Conservation (phyloP, 1,140 invertebrate genomes). For the silkworm (Bombyx mori) region DNA sequence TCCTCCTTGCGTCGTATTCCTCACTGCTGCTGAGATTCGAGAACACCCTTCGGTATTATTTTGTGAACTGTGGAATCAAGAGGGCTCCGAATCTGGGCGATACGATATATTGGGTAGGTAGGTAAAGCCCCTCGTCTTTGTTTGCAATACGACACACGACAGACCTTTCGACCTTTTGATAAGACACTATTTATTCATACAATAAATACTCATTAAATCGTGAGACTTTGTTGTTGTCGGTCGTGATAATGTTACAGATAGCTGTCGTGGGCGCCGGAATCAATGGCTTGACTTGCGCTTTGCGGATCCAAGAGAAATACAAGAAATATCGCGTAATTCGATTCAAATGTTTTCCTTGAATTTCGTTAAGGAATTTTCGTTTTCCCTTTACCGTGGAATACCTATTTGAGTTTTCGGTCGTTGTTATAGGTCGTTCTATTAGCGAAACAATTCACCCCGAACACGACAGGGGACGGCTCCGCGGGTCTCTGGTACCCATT, state of each 20-base stretch:
- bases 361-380: not conserved
- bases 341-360: not conserved
- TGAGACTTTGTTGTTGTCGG: not conserved
- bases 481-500: slow-evolving; percentile 84
- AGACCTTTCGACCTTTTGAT: too few relatives aligned
- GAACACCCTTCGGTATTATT: too few relatives aligned
- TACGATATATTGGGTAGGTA: too few relatives aligned
- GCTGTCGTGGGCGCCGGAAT: slow-evolving; percentile 54
- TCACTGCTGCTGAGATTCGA: too few relatives aligned
- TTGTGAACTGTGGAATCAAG: too few relatives aligned
- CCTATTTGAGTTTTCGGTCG: too few relatives aligned
- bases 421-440: slow-evolving; percentile 74
- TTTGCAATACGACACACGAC: too few relatives aligned
- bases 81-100: too few relatives aligned
- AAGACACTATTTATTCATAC: too few relatives aligned
- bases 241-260: slow-evolving; percentile 31
- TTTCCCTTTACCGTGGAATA: not conserved
- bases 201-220: too few relatives aligned
- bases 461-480: slow-evolving; percentile 84
- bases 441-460: slow-evolving; percentile 76
- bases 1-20: too few relatives aligned
- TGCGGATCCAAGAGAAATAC: slow-evolving; percentile 54
- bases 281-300: slow-evolving; percentile 43
- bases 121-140: too few relatives aligned
- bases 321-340: slow-evolving; percentile 33